phyloP scores from a whole-genome alignment of 2,113 vertebrate genomes.

The Sebastes schlegelii region DNA sequence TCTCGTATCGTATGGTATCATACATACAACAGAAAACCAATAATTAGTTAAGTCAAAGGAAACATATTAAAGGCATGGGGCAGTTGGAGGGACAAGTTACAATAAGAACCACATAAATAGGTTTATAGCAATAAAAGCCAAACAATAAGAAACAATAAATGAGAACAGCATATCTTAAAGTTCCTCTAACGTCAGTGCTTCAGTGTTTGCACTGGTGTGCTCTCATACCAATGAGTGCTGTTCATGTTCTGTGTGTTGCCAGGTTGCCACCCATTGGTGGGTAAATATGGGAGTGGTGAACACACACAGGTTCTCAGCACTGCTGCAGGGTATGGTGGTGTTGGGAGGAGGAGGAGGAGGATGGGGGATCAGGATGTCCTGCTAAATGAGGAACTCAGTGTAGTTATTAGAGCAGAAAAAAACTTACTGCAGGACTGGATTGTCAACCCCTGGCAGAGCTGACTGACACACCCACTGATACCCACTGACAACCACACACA shows the following conservation, averaged over 20 bases:
- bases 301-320: conserved; percentile 18
- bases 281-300: conserved; percentile 77
- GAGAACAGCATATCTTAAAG: too few relatives aligned
- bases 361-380: conserved; percentile 70
- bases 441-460: neutral
- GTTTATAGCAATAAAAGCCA: too few relatives aligned
- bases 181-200: too few relatives aligned
- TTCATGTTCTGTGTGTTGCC: neutral
- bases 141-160: too few relatives aligned
- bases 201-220: neutral
- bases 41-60: too few relatives aligned
- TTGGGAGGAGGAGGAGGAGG: neutral
- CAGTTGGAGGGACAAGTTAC: too few relatives aligned
- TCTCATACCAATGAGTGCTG: neutral
- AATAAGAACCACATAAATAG: too few relatives aligned
- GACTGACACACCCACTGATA: conserved; percentile 1
- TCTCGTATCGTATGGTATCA: too few relatives aligned
- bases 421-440: neutral
- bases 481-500: conserved; percentile 27
- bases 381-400: conserved; percentile 53
- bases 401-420: conserved; percentile 7
- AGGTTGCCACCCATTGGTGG: conserved; percentile 48
- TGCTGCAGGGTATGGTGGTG: neutral
- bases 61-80: too few relatives aligned
- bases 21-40: too few relatives aligned